phyloP scores from a whole-genome alignment of 1,140 invertebrate genomes.

The Phymorhynchus buccinoides region DNA sequence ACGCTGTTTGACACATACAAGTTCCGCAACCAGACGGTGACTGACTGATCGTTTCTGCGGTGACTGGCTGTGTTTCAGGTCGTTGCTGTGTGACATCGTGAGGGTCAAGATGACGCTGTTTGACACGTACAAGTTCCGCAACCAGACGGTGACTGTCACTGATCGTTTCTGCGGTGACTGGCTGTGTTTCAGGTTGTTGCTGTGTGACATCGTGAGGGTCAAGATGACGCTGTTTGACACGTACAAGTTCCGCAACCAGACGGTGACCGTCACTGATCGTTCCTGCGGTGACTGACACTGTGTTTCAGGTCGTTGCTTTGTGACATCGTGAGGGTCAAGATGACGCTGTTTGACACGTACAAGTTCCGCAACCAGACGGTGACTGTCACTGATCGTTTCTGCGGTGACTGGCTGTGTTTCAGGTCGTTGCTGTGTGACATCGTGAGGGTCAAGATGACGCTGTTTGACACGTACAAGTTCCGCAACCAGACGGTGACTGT shows the following conservation, averaged over 20 bases:
- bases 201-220: slow-evolving; percentile 74
- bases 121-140: slow-evolving; percentile 75
- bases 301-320: slow-evolving; percentile 71
- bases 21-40: slow-evolving; percentile 75
- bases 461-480: slow-evolving; percentile 74
- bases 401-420: too few relatives aligned
- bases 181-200: slow-evolving; percentile 69
- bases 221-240: slow-evolving; percentile 76
- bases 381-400: too few relatives aligned
- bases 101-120: slow-evolving; percentile 75
- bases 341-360: slow-evolving; percentile 74
- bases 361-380: slow-evolving; percentile 76
- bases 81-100: slow-evolving; percentile 74
- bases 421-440: slow-evolving; percentile 74
- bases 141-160: too few relatives aligned
- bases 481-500: slow-evolving; percentile 76
- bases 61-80: slow-evolving; percentile 68
- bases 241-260: slow-evolving; percentile 75
- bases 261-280: too few relatives aligned
- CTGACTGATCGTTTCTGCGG: too few relatives aligned
- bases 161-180: too few relatives aligned
- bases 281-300: too few relatives aligned
- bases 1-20: slow-evolving; percentile 75
- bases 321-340: slow-evolving; percentile 75
- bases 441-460: slow-evolving; percentile 75